Percentiles rank a stretch among this genome's conserved stretches.
phyloP scores from a whole-genome alignment of 2,113 vertebrate genomes.

The Spermophilus dauricus region DNA sequence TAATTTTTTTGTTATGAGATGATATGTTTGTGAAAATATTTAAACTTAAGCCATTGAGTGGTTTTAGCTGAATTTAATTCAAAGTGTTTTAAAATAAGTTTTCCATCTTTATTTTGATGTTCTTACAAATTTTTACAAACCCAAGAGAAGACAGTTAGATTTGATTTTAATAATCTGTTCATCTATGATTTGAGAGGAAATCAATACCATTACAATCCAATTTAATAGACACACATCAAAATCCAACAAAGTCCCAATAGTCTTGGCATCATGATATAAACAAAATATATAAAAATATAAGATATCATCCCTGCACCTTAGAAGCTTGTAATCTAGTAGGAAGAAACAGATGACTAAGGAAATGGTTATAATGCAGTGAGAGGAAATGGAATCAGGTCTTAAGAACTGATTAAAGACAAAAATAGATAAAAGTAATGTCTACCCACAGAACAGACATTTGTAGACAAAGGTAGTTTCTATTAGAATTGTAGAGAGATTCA shows the following conservation, averaged over 20 bases:
- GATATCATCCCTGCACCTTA: background rate
- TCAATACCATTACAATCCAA: background rate
- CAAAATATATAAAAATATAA: background rate
- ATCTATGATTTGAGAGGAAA: conserved; percentile 47
- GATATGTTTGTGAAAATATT: conserved; percentile 9
- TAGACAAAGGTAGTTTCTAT: background rate
- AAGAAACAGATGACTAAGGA: background rate
- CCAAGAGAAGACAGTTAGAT: background rate
- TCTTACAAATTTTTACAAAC: conserved; percentile 47
- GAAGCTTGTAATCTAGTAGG: background rate
- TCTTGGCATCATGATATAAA: background rate
- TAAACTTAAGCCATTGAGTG: conserved; percentile 24
- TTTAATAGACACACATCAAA: background rate
- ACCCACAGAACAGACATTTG: background rate
- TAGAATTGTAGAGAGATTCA: background rate
- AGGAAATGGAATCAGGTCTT: background rate
- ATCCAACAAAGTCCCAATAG: background rate
- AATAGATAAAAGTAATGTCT: background rate
- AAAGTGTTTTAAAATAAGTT: conserved; percentile 39
- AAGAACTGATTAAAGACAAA: background rate
- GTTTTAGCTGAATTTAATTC: conserved; percentile 9
- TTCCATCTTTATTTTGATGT: conserved; percentile 6
- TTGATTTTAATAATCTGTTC: conserved; percentile 51
- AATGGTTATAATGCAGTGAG: background rate
- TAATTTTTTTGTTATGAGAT: conserved; percentile 25